Evolutionary conservation across 2,113 vertebrate genomes (phyloP).

Genomic region (Phaethon lepturus): DNA sequence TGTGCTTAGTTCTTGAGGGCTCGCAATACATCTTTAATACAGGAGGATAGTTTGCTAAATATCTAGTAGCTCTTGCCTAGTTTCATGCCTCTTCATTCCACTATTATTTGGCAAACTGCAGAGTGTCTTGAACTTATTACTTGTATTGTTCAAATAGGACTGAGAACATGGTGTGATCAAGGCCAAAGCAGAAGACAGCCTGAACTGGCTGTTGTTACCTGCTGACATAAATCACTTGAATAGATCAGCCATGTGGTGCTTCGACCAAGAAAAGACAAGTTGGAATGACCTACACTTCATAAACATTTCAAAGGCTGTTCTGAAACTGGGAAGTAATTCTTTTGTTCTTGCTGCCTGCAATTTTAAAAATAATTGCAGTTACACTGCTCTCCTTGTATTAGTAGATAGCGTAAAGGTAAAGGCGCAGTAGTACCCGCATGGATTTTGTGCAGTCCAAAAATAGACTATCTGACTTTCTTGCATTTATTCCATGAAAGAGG

Average conservation of each 20-base stretch:
- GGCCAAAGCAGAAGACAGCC: background rate
- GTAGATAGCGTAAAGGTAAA: background rate
- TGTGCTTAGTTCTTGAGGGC: background rate
- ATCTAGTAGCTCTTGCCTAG: background rate
- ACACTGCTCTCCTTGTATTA: background rate
- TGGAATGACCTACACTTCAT: background rate
- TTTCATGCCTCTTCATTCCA: background rate
- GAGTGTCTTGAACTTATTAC: background rate
- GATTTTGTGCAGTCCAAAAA: background rate
- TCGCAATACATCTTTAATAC: background rate
- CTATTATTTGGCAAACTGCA: background rate
- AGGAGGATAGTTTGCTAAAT: background rate
- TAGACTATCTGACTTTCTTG: background rate
- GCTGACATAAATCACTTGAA: background rate
- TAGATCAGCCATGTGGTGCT: background rate
- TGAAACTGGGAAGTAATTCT: background rate
- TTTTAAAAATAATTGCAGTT: background rate
- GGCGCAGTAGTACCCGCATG: background rate
- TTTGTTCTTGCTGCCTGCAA: background rate
- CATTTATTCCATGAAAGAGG: background rate
- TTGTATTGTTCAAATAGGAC: background rate
- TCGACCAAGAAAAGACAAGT: background rate
- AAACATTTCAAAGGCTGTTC: background rate
- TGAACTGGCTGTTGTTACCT: background rate
- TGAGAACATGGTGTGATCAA: background rate